phyloP scores from a whole-genome alignment of 2,888 invertebrate species.

The Mantis religiosa region DNA sequence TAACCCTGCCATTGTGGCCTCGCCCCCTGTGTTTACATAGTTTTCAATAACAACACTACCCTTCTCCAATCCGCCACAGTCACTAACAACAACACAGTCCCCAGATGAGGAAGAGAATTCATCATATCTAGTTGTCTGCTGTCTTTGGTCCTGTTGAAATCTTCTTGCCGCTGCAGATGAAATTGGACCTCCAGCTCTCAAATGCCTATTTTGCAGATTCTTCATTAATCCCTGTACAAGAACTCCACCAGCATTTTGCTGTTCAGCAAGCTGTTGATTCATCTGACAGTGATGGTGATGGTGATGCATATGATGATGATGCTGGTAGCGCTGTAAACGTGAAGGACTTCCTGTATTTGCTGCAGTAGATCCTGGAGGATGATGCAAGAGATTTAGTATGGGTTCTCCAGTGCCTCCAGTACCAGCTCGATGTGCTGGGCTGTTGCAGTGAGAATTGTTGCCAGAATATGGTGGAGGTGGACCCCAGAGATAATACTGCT shows the following conservation, averaged over 20 bases:
- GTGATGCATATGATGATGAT: slow-evolving; percentile 22
- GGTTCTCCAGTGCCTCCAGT: background rate
- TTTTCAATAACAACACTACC: slow-evolving; percentile 22
- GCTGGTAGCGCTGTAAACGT: slow-evolving; percentile 10
- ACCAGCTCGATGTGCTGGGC: slow-evolving; percentile 51
- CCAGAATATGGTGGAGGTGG: slow-evolving; percentile 87
- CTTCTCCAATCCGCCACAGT: background rate
- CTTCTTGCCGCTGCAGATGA: background rate
- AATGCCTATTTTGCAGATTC: slow-evolving; percentile 5
- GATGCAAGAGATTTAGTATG: slow-evolving; percentile 16
- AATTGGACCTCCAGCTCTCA: background rate
- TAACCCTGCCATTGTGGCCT: slow-evolving; percentile 19
- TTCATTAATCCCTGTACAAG: background rate
- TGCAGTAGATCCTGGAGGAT: background rate
- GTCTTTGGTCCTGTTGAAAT: slow-evolving; percentile 2
- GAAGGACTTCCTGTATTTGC: background rate
- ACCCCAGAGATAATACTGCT: slow-evolving; percentile 66
- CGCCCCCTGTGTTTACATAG: slow-evolving; percentile 26
- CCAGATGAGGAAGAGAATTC: slow-evolving; percentile 20
- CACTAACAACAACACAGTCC: slow-evolving; percentile 3
- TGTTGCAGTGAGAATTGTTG: slow-evolving; percentile 65
- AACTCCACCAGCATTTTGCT: background rate
- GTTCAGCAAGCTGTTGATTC: background rate
- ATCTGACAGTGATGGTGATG: slow-evolving; percentile 26
- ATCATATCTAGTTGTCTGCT: slow-evolving; percentile 6